Conservation (phyloP, 2,888 invertebrate genomes). For the Rotaria magnacalcarata region DNA sequence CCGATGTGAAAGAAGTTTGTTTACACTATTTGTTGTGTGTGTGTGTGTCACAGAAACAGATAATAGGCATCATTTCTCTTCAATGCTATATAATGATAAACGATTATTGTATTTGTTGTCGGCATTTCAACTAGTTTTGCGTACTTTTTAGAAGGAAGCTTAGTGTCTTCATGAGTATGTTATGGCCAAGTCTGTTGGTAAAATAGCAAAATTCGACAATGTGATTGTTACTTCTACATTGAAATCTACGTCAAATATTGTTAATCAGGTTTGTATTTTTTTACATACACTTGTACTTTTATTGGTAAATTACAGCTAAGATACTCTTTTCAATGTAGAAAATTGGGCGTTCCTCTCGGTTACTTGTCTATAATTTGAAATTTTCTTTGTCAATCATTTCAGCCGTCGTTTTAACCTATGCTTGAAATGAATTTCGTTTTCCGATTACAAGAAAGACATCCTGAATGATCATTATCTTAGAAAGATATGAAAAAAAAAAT, state of each 20-base stretch:
- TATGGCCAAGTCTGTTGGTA: not conserved
- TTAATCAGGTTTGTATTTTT: not conserved
- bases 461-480: too few species aligned
- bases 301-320: too few species aligned
- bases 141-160: not conserved
- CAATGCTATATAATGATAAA: not conserved
- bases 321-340: too few species aligned
- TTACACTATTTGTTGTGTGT: not conserved
- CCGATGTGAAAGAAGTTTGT: not conserved
- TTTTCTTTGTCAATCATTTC: too few species aligned
- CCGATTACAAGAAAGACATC: too few species aligned
- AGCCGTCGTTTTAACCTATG: too few species aligned
- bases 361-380: too few species aligned
- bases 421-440: too few species aligned
- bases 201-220: not conserved
- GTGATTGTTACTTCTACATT: not conserved
- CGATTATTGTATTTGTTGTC: not conserved
- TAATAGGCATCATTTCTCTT: not conserved
- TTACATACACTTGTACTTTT: not conserved
- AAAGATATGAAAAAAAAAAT: too few species aligned
- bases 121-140: not conserved
- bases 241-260: not conserved
- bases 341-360: too few species aligned
- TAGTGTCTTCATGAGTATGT: not conserved
- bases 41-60: not conserved